These are phyloP conservation scores for Drosophila acutilabella DNA, from an alignment of 2,888 invertebrate species.

Conservation along the genomic window DNA sequence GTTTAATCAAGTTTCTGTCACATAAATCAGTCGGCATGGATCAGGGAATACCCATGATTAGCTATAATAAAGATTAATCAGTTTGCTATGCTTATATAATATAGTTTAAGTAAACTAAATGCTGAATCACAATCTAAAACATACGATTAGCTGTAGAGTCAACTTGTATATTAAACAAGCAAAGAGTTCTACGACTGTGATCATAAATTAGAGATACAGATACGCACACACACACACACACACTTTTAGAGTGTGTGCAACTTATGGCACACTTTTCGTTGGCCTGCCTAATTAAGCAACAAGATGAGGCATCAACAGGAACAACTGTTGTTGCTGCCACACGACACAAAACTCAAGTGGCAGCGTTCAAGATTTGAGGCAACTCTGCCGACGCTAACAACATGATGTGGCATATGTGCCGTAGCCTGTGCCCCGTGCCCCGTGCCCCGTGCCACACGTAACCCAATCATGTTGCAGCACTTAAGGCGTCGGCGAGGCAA, in stretches of 20 bases:
- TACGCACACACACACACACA: neutral
- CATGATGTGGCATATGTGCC: conserved; percentile 55
- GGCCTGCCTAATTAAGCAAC: conserved; percentile 66
- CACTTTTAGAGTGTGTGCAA: conserved; percentile 1
- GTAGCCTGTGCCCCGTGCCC: conserved; percentile 19
- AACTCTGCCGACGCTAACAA: conserved; percentile 40
- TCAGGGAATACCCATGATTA: conserved; percentile 41
- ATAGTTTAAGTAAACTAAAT: neutral
- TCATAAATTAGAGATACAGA: conserved; percentile 21
- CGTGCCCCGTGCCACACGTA: conserved; percentile 2
- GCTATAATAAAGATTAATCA: conserved; percentile 10
- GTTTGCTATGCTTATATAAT: conserved; percentile 6
- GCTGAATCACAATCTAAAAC: conserved; percentile 8
- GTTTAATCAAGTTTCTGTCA: conserved; percentile 1
- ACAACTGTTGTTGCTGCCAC: conserved; percentile 31
- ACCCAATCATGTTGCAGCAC: conserved; percentile 54
- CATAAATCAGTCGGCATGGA: conserved; percentile 23
- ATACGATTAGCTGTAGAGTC: neutral
- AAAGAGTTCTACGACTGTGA: neutral
- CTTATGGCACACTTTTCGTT: conserved; percentile 67
- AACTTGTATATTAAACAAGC: neutral
- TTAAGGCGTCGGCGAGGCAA: conserved; percentile 48
- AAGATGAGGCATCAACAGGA: conserved; percentile 37
- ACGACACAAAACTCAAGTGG: conserved; percentile 45
- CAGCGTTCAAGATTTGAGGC: conserved; percentile 33